Evolutionary conservation across 2,797 vertebrate genomes (phyloP), one percentile per base, ranked within the genome.

Genomic region (Paramormyrops hopkinsi): DNA sequence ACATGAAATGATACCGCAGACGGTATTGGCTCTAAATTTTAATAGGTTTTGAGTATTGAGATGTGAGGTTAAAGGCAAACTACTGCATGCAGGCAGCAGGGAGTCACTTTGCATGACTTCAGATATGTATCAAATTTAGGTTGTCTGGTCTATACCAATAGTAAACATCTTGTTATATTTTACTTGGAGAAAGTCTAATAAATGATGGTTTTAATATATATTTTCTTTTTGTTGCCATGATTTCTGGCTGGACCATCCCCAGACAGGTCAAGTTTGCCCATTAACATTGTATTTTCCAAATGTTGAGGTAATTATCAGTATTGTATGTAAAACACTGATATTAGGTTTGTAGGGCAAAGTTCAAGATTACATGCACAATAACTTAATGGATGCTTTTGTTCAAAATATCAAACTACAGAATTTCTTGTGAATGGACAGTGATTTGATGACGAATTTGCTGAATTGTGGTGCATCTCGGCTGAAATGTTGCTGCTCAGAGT

Each of bases 151-250:
- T 25, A 25, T 51, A 22, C 41, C 6, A 29, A 14, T 11, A 85
- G 82, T 85, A 51, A 85, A 85, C 48, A 84, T 51, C n/a, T n/a
- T 83, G 9, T 48, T 44, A 33, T 44, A 41, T 2, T 50, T 41
- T 82, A 17, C 14, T 46, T 17, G 9, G 79, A n/a, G n/a, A 11
- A 25, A 50, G 19, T 41, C 17, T 22, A 84, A 84, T 84, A 84
- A 84, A 85, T 84, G 44, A 84, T 85, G 46, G 22, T 85, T 85
- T 85, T 85, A 85, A 51, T 85, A 84, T 79, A 79, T 1, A 19
- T 37, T 22, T n/a, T n/a, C 19, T 22, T 48, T 82, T 51, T 85
- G 82, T 85, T 85, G n/a, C 48, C n/a, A 25, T 50, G 82, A 48
- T 51, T 48, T 85, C 48, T 51, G 46, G 41, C 73, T 9, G 17